phyloP scores from a whole-genome alignment of 2,113 vertebrate genomes.

The Columbina picui region DNA sequence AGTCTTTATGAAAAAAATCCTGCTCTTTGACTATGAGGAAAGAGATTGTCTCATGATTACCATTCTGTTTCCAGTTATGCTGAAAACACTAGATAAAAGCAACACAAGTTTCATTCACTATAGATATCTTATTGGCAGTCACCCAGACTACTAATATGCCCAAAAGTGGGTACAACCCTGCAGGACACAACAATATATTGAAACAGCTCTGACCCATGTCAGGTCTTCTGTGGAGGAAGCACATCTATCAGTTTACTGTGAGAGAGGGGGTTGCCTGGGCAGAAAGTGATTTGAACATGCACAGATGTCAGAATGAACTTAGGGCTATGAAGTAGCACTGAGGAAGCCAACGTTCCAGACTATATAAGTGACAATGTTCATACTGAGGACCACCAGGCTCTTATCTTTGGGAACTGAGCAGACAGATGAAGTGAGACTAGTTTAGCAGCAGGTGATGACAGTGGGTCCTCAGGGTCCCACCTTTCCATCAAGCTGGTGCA shows the following conservation, averaged over 20 bases:
- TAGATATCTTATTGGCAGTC: background rate
- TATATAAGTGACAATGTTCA: accelerated
- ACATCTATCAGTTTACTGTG: background rate
- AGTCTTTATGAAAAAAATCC: background rate
- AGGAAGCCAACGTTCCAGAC: background rate
- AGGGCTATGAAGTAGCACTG: background rate
- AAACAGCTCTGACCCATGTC: background rate
- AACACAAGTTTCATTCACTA: background rate
- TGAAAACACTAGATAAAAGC: background rate
- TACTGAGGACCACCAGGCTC: background rate
- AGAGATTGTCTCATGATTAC: background rate
- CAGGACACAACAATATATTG: background rate
- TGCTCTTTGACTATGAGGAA: background rate
- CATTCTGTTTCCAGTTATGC: background rate
- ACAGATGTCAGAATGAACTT: background rate
- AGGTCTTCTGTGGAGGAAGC: background rate
- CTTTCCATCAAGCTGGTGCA: background rate
- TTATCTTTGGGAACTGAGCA: background rate
- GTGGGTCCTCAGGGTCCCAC: background rate
- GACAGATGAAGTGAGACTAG: background rate
- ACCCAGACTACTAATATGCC: background rate
- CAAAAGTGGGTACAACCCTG: background rate
- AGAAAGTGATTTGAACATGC: background rate
- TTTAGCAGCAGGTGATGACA: background rate
- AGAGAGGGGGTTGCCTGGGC: background rate